Evolutionary conservation across 2,888 invertebrate genomes (phyloP).

Genomic region (Tipula unca): DNA sequence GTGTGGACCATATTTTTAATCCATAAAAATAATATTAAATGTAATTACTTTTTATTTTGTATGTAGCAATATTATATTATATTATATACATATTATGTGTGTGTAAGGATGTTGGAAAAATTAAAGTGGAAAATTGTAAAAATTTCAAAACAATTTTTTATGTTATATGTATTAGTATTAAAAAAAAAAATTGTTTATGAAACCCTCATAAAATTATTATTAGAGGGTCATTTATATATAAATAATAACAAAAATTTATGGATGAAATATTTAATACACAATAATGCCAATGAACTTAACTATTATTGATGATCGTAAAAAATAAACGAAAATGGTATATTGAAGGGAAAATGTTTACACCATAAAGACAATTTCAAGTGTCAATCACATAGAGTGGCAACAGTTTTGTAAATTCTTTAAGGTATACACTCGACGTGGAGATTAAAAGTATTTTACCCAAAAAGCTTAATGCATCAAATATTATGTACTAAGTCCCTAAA

Average conservation of each 20-base stretch:
- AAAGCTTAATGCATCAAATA: too few species aligned
- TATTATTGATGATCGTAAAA: background rate
- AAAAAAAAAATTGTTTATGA: background rate
- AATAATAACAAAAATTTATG: background rate
- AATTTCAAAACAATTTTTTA: background rate
- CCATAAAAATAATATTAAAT: slow-evolving; percentile 14
- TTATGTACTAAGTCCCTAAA: too few species aligned
- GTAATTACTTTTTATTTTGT: slow-evolving; percentile 4
- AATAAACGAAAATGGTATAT: background rate
- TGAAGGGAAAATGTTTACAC: background rate
- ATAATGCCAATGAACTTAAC: slow-evolving; percentile 14
- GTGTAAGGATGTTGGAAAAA: background rate
- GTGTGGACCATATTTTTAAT: slow-evolving; percentile 8
- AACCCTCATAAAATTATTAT: background rate
- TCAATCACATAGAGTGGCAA: background rate
- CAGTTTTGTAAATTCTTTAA: background rate
- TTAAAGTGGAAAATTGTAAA: background rate
- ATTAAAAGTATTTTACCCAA: background rate
- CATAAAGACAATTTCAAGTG: background rate
- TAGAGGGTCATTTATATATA: background rate
- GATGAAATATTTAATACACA: background rate
- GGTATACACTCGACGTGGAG: background rate
- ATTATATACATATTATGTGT: background rate
- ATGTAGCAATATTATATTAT: background rate
- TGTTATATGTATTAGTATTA: background rate